phyloP scores from a whole-genome alignment of 2,888 invertebrate species.

The Leucoma salicis region DNA sequence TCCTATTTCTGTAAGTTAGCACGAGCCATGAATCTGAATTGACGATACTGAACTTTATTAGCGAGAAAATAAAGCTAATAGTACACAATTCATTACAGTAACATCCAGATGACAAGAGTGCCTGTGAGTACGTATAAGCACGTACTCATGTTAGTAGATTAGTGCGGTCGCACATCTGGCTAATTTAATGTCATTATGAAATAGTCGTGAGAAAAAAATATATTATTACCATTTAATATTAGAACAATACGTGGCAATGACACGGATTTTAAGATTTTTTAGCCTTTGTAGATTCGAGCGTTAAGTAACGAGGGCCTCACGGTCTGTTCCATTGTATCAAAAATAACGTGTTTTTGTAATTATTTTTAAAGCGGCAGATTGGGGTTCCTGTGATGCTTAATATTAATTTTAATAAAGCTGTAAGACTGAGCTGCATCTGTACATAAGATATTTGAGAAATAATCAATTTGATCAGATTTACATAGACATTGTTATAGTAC shows the following conservation, averaged over 20 bases:
- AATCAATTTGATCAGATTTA: too few species aligned
- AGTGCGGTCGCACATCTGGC: constrained; percentile 28
- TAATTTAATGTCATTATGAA: constrained; percentile 20
- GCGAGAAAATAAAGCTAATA: constrained; percentile 6
- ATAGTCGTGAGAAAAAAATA: constrained; percentile 6
- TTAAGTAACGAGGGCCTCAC: not conserved
- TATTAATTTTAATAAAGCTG: too few species aligned
- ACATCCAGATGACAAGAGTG: constrained; percentile 25
- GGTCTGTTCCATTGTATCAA: too few species aligned
- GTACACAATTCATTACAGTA: not conserved
- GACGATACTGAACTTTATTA: constrained; percentile 6
- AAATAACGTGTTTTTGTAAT: too few species aligned
- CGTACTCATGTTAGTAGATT: constrained; percentile 25
- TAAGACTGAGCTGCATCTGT: too few species aligned
- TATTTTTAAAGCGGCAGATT: too few species aligned
- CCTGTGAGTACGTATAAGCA: constrained; percentile 15
- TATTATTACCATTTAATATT: not conserved
- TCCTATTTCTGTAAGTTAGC: constrained; percentile 6
- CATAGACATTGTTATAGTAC: too few species aligned
- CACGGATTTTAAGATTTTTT: not conserved
- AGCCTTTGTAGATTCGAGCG: not conserved
- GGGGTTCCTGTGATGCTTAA: too few species aligned
- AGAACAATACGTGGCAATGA: not conserved
- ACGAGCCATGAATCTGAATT: not conserved
- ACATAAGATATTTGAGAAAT: too few species aligned